These are phyloP conservation scores for Hyppa rectilinea DNA, from an alignment of 2,888 invertebrate species.

Conservation along the genomic window DNA sequence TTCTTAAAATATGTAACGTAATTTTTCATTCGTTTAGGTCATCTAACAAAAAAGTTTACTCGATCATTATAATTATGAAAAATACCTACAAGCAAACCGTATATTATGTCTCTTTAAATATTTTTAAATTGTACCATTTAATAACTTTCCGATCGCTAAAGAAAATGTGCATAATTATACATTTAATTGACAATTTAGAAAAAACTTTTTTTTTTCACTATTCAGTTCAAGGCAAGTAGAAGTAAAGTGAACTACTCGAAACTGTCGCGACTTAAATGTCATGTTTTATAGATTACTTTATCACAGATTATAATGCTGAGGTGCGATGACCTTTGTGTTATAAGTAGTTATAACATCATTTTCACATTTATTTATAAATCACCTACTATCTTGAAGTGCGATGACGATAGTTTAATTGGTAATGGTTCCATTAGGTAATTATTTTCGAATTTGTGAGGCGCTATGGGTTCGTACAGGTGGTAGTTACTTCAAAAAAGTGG, in stretches of 20 bases:
- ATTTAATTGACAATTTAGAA: too few species aligned
- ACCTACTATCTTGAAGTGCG: slow-evolving; percentile 33
- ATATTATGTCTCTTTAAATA: not conserved
- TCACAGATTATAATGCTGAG: slow-evolving; percentile 33
- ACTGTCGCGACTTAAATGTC: slow-evolving; percentile 24
- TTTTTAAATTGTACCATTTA: not conserved
- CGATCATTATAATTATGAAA: too few species aligned
- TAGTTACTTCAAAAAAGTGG: not conserved
- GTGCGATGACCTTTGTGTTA: slow-evolving; percentile 54
- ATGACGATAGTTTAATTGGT: slow-evolving; percentile 13
- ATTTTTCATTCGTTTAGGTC: too few species aligned
- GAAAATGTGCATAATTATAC: not conserved
- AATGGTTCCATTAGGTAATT: slow-evolving; percentile 7
- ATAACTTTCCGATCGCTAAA: not conserved
- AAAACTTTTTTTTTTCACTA: too few species aligned
- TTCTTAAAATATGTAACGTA: too few species aligned
- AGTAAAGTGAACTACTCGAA: not conserved
- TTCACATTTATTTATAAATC: slow-evolving; percentile 47
- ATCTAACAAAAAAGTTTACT: too few species aligned
- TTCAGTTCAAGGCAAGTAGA: slow-evolving; percentile 10
- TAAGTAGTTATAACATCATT: slow-evolving; percentile 37
- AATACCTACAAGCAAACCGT: too few species aligned
- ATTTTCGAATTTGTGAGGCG: not conserved
- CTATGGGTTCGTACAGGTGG: not conserved
- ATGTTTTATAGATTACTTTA: slow-evolving; percentile 37